Evolutionary conservation across 1,140 invertebrate genomes (phyloP).

Genomic region (Aricia agestis): DNA sequence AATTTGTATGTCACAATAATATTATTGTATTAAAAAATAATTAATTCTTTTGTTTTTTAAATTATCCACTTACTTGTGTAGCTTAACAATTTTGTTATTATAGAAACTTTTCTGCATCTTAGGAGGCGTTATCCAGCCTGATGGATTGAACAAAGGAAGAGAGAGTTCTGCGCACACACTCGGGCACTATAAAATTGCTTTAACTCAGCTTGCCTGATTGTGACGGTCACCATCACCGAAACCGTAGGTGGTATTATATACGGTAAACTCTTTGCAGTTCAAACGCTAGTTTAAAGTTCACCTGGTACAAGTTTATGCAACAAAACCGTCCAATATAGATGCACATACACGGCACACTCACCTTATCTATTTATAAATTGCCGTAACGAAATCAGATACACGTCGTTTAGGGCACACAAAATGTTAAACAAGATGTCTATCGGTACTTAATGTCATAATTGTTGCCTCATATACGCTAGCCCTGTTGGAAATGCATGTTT

Average conservation of each 20-base stretch:
- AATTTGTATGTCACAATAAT: not conserved
- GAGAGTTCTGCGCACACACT: too few relatives aligned
- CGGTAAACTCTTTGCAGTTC: too few relatives aligned
- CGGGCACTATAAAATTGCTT: too few relatives aligned
- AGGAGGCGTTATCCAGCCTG: too few relatives aligned
- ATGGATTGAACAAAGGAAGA: too few relatives aligned
- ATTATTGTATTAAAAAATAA: not conserved
- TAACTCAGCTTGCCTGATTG: too few relatives aligned
- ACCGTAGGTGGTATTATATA: too few relatives aligned
- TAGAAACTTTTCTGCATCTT: too few relatives aligned
- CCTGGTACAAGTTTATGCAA: not conserved
- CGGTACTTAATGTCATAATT: constrained; percentile 14
- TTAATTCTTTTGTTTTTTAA: not conserved
- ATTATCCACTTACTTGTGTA: not conserved
- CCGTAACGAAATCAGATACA: constrained; percentile 9
- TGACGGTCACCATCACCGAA: too few relatives aligned
- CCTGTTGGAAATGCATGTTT: not conserved
- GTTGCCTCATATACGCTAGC: not conserved
- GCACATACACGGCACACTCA: constrained; percentile 1
- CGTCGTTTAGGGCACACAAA: constrained; percentile 7
- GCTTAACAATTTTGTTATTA: not conserved
- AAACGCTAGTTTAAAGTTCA: not conserved
- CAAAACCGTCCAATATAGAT: not conserved
- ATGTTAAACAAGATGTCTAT: constrained; percentile 13
- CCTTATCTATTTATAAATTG: constrained; percentile 11